Base-by-base conservation (phyloP, 1,140 invertebrate species). In the Matsumurasca onukii region DNA sequence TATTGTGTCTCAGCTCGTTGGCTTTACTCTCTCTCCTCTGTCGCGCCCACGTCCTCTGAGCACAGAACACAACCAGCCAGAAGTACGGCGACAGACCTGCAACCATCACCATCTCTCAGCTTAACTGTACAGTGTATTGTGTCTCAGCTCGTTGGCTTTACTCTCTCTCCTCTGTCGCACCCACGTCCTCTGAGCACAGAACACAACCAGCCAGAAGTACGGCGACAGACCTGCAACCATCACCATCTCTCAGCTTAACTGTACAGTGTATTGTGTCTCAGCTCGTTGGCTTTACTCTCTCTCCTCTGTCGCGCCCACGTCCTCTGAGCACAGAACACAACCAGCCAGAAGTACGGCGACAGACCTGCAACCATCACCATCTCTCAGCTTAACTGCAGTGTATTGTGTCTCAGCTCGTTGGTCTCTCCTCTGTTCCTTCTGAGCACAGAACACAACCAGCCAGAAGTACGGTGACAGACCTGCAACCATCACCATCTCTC, bases 11-110 rank as follows among this genome's bases (percentile, higher is more conserved):
- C 31, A 39, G 3, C 15, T 63, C 65, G 45, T 71, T 71, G 13
- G 67, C 69, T 67, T 57, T 67, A 17, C 64, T 69, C 45, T 69
- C 65, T 45, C 66, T 45, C 27, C 55, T 71, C 31, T 71, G 66
- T n/a, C 65, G 25, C 1, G 67, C 45, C 72, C 72, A 73, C 17
- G 68, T 51, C 20, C 72, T 31, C 34, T 71, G 68, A 17, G 72
- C 72, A 45, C 63, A 71, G 49, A 73, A 73, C 1, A 73, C 72
- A 17, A 73, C 72, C 13, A 71, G 27, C 70, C 70, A 73, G 31
- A 73, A 73, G 31, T 73, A 73, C 1, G 69, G 51, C 5, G 70
- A 69, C 20, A 73, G 52, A 39, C 66, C 69, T 70, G 63, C 0
- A 66, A 69, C 29, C 51, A 51, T n/a, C n/a, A n/a, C n/a, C n/a